Base-by-base conservation (phyloP, 2,888 invertebrate genomes). In the Xanthia togata region DNA sequence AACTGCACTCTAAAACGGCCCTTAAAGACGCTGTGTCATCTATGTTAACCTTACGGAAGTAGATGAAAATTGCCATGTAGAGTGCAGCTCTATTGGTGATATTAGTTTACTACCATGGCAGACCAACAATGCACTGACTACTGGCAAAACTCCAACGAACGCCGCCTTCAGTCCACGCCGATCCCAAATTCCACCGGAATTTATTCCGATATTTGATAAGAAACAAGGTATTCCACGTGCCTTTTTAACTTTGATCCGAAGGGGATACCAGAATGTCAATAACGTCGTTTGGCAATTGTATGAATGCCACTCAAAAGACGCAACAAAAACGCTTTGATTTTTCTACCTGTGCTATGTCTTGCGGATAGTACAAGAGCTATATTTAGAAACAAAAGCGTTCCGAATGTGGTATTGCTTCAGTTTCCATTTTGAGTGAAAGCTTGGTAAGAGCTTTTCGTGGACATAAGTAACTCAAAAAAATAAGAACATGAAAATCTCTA, bases 71-170 rank as follows among this genome's bases (percentile, higher is more conserved):
- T 90, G 87, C 90, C 87, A 88, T 90, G 90, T 91, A 90, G 88
- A 90, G 89, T 90, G 89, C 89, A 84, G 90, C 91, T 92, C 89
- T 91, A 93, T 92, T 92, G 93, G 90, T 90, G 91, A 93, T 95
- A 95, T 95, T 95, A 95, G 95, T 95, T 95, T 93, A 95, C 92
- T 93, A 93, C 93, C 93, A 93, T 93, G 92, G 90, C 92, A 81
- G 89, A 87, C 91, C 92, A 92, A 94, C 94, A 93, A 93, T 93
- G 93, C 94, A 92, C 90, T 90, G 89, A 89, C 88, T 89, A 89
- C 91, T 95, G 95, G 95, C 95, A 93, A 91, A 89, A 91, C 91
- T 93, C 95, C 95, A 95, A 89, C 89, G 88, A 89, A 88, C 89
- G 81, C 89, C 87, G 88, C 89, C 90, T 90, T 85, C 86, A 81